A percentile compares a stretch with the other conserved stretches of the same genome.
Conservation (phyloP, 2,113 vertebrate species). For the Oceanodroma tethys region DNA sequence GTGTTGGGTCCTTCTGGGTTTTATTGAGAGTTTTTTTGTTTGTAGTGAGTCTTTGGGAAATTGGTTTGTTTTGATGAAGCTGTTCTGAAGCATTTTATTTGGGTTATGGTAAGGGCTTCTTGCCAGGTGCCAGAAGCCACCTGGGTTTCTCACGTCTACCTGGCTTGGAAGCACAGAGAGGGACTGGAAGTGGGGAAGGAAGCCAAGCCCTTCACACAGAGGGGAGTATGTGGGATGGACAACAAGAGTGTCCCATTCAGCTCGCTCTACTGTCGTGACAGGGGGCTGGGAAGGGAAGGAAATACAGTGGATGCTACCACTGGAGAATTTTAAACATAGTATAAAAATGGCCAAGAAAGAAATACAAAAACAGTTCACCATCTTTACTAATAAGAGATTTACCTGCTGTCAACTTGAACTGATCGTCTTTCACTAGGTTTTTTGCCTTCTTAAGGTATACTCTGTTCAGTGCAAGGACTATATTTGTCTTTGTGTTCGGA, state of each 20-base stretch:
- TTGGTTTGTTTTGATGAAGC: neutral
- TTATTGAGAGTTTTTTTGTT: neutral
- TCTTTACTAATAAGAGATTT: neutral
- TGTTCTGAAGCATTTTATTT: neutral
- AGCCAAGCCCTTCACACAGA: neutral
- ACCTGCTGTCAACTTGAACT: neutral
- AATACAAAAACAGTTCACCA: neutral
- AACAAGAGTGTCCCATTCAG: neutral
- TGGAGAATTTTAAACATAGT: neutral
- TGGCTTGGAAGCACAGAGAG: neutral
- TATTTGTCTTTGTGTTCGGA: neutral
- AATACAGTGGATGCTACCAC: neutral
- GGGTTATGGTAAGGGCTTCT: neutral
- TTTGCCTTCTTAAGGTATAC: neutral
- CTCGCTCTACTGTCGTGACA: neutral
- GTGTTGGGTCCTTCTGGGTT: neutral
- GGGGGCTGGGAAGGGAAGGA: neutral
- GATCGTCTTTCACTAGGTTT: neutral
- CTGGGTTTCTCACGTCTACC: neutral
- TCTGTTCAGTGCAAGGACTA: neutral
- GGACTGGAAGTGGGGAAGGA: neutral
- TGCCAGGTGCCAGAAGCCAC: neutral
- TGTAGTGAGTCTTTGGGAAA: neutral
- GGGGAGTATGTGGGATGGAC: neutral
- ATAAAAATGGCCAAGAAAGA: neutral